Conservation (phyloP, 2,113 vertebrate species). For the Astatotilapia flaviijosephi region DNA sequence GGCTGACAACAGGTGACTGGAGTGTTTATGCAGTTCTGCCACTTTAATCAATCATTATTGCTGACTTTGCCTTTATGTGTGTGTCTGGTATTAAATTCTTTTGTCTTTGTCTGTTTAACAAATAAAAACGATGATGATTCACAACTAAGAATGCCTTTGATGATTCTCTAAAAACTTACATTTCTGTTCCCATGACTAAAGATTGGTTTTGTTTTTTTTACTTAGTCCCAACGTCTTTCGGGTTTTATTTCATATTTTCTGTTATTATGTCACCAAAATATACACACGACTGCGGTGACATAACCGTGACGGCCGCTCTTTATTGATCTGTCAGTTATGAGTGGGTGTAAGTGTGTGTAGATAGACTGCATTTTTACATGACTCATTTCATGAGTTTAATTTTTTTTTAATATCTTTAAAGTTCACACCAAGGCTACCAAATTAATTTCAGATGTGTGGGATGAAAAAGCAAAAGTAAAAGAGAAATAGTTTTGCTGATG, state of each 20-base stretch:
- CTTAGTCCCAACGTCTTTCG: accelerated
- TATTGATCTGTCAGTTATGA: neutral
- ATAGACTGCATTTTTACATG: neutral
- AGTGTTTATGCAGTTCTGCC: neutral
- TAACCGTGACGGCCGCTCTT: accelerated
- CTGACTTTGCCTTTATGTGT: neutral
- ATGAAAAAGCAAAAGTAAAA: neutral
- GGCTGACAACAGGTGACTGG: neutral
- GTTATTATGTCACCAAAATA: neutral
- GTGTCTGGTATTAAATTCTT: neutral
- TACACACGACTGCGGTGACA: neutral
- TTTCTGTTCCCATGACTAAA: neutral
- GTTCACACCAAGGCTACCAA: neutral
- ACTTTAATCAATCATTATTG: neutral
- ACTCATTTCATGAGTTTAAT: neutral
- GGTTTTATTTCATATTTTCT: neutral
- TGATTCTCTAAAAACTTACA: accelerated
- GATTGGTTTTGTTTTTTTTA: accelerated
- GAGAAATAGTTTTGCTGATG: neutral
- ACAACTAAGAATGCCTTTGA: accelerated
- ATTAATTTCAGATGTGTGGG: neutral
- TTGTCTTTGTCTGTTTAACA: neutral
- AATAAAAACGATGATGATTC: accelerated
- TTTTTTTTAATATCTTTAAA: neutral
- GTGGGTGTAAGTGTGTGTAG: neutral